phyloP scores from a whole-genome alignment of 2,888 invertebrate genomes.

The Dermolepida albohirtum region DNA sequence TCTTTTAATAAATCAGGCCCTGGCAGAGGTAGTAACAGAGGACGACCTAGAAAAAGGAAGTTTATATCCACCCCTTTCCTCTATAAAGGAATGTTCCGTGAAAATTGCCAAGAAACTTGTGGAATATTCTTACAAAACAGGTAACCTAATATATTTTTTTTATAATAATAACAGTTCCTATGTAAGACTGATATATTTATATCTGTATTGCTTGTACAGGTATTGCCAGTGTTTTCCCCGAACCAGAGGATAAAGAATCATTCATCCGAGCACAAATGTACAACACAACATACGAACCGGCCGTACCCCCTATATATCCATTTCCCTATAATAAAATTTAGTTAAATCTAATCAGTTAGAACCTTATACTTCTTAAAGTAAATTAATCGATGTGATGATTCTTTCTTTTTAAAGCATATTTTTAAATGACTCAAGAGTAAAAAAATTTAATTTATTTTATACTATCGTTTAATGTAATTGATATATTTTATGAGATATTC shows the following conservation, averaged over 20 bases:
- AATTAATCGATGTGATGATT: constrained; percentile 5
- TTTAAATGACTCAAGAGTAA: neutral
- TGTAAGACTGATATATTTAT: no score
- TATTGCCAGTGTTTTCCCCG: constrained; percentile 81
- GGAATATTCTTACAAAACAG: constrained; percentile 83
- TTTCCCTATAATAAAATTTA: constrained; percentile 64
- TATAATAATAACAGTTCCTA: no score
- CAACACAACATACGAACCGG: constrained; percentile 76
- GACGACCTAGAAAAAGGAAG: constrained; percentile 85
- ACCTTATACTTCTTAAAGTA: no score
- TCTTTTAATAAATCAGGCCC: constrained; percentile 68
- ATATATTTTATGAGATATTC: constrained; percentile 2
- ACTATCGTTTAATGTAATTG: neutral
- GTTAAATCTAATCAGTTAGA: neutral
- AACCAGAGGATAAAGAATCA: constrained; percentile 77
- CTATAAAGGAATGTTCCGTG: constrained; percentile 87
- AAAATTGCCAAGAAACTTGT: constrained; percentile 86
- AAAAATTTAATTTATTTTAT: constrained; percentile 8
- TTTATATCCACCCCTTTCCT: constrained; percentile 89
- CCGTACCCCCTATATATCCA: constrained; percentile 76
- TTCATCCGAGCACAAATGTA: constrained; percentile 87
- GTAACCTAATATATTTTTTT: constrained; percentile 63
- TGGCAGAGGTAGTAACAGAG: constrained; percentile 85
- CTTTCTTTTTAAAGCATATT: neutral
- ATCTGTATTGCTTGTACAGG: constrained; percentile 65